Conservation (phyloP, 2,888 invertebrate genomes). For the Adineta ricciae region DNA sequence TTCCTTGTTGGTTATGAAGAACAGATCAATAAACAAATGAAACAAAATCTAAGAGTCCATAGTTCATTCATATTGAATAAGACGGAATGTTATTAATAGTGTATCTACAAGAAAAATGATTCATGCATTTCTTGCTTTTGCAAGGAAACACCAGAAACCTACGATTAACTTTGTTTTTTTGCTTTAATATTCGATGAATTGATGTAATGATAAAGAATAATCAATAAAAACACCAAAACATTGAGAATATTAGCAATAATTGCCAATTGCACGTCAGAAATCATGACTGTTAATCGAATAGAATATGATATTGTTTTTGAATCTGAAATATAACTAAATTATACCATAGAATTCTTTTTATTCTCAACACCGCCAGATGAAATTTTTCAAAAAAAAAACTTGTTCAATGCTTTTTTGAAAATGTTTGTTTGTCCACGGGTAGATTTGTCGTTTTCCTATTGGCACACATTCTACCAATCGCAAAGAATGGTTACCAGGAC, state of each 20-base stretch:
- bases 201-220: conserved; percentile 87
- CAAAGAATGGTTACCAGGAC: not conserved
- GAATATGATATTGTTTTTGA: not conserved
- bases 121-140: not conserved
- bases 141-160: not conserved
- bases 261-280: conserved; percentile 86
- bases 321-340: too few relatives aligned
- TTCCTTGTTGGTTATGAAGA: not conserved
- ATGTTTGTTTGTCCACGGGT: too few relatives aligned
- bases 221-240: conserved; percentile 70
- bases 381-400: too few relatives aligned
- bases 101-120: not conserved
- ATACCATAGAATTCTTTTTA: too few relatives aligned
- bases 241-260: conserved; percentile 88
- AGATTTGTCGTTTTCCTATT: not conserved
- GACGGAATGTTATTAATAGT: not conserved
- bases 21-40: not conserved
- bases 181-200: conserved; percentile 59
- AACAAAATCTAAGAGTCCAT: not conserved
- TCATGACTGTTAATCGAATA: conserved; percentile 57
- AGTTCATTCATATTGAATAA: not conserved
- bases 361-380: too few relatives aligned
- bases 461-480: not conserved
- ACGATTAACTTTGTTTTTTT: conserved; percentile 9
- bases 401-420: too few relatives aligned